Percentiles rank a stretch among this genome's conserved stretches.
These are phyloP conservation scores for Linnaemya tessellans DNA, from an alignment of 2,888 invertebrate genomes.

Conservation along the genomic window DNA sequence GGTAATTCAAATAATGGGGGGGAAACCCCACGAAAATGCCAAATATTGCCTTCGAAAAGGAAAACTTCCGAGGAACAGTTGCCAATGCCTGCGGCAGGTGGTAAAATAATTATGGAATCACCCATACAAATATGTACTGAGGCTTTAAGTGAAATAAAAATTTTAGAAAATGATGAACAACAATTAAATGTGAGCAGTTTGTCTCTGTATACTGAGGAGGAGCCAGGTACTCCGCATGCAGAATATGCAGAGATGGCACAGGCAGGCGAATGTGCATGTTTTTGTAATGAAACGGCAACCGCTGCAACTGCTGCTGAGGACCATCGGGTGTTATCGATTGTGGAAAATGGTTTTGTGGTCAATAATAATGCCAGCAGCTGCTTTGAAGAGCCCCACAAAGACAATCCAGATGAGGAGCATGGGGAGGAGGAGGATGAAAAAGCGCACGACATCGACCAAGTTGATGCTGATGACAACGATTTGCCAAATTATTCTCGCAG, in stretches of 20 bases:
- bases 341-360: constrained; percentile 44
- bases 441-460: neutral
- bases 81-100: neutral
- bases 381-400: neutral
- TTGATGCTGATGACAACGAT: constrained; percentile 54
- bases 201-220: neutral
- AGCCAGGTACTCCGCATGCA: too few species aligned
- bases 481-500: constrained; percentile 68
- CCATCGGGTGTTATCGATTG: constrained; percentile 38
- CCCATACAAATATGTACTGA: too few species aligned
- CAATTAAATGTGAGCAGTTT: neutral
- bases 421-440: neutral
- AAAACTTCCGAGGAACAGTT: neutral
- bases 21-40: neutral
- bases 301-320: neutral
- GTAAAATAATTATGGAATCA: neutral
- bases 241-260: neutral
- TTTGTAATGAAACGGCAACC: constrained; percentile 10
- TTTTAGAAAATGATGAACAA: neutral
- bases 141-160: neutral
- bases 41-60: neutral
- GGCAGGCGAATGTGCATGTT: constrained; percentile 46
- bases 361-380: neutral
- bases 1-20: neutral
- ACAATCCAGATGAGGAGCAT: neutral